A percentile compares a stretch with the other conserved stretches of the same genome.
Evolutionary conservation across 2,888 invertebrate genomes (phyloP).

Genomic region (Liopterus haemorrhoidalis): DNA sequence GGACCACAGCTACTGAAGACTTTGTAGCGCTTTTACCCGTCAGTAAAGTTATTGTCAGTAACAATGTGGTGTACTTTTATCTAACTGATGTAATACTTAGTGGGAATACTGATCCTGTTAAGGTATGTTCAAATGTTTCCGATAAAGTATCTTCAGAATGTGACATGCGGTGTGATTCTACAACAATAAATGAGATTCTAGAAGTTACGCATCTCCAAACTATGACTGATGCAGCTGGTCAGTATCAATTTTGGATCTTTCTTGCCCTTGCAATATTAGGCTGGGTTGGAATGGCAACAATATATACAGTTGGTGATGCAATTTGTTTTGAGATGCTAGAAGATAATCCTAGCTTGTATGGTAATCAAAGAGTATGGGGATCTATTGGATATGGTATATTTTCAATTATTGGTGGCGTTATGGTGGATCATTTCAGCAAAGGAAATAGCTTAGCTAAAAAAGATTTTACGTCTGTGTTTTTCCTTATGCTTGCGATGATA

Average conservation of each 20-base stretch:
- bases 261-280: slow-evolving; percentile 68
- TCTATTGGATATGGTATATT: slow-evolving; percentile 81
- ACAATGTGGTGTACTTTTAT: too few species aligned
- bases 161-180: slow-evolving; percentile 37
- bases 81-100: too few species aligned
- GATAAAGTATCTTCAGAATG: slow-evolving; percentile 32
- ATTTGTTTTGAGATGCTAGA: slow-evolving; percentile 80
- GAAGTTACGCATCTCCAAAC: slow-evolving; percentile 45
- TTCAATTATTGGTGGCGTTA: slow-evolving; percentile 66
- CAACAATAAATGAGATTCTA: slow-evolving; percentile 48
- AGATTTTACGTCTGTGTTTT: slow-evolving; percentile 74
- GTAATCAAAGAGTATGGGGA: slow-evolving; percentile 82
- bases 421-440: slow-evolving; percentile 69
- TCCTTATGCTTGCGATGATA: slow-evolving; percentile 63
- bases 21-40: too few species aligned
- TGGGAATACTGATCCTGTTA: slow-evolving; percentile 28
- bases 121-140: slow-evolving; percentile 31
- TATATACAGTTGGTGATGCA: slow-evolving; percentile 82
- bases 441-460: slow-evolving; percentile 56
- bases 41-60: too few species aligned
- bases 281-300: slow-evolving; percentile 80
- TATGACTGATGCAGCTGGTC: slow-evolving; percentile 40
- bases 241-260: slow-evolving; percentile 72
- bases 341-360: slow-evolving; percentile 68
- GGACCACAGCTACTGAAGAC: too few species aligned